A percentile compares a stretch with the other conserved stretches of the same genome.
Evolutionary conservation across 2,888 invertebrate species (phyloP).

Genomic region (Suillia variegata): DNA sequence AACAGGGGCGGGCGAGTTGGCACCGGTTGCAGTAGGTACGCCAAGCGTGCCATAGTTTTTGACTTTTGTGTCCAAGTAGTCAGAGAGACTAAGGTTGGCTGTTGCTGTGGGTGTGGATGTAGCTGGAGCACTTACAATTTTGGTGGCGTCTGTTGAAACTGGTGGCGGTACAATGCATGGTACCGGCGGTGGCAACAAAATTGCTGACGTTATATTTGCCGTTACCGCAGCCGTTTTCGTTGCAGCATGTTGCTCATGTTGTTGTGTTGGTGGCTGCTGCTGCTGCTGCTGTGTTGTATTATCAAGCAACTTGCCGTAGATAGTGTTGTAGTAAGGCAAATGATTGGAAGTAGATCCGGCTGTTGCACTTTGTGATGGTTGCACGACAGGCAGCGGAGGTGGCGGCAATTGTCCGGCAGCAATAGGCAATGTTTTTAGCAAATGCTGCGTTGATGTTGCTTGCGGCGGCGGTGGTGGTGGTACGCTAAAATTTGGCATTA

Average conservation of each 20-base stretch:
- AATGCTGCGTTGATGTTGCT: slow-evolving; percentile 7
- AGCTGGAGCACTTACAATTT: slow-evolving; percentile 11
- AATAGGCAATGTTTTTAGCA: background rate
- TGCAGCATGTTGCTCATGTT: slow-evolving; percentile 41
- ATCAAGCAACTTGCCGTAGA: slow-evolving; percentile 65
- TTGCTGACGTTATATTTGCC: too few species aligned
- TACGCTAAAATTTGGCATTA: slow-evolving; percentile 11
- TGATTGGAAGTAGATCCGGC: slow-evolving; percentile 24
- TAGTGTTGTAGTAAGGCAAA: slow-evolving; percentile 57
- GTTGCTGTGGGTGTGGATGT: slow-evolving; percentile 14
- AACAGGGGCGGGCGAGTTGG: background rate
- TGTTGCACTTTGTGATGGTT: too few species aligned
- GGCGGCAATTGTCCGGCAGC: too few species aligned
- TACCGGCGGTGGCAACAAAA: slow-evolving; percentile 42
- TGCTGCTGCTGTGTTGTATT: slow-evolving; percentile 16
- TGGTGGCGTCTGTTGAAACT: background rate
- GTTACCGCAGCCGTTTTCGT: too few species aligned
- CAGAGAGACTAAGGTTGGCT: slow-evolving; percentile 46
- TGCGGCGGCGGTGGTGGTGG: slow-evolving; percentile 24
- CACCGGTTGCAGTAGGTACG: background rate
- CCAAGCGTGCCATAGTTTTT: slow-evolving; percentile 43
- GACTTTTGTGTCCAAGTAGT: slow-evolving; percentile 55
- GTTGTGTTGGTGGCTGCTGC: slow-evolving; percentile 41
- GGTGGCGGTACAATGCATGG: background rate
- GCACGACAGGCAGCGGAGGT: too few species aligned